A percentile compares a stretch with the other conserved stretches of the same genome.
Conservation (phyloP, 2,888 invertebrate species). For the Cephus rjabovi region DNA sequence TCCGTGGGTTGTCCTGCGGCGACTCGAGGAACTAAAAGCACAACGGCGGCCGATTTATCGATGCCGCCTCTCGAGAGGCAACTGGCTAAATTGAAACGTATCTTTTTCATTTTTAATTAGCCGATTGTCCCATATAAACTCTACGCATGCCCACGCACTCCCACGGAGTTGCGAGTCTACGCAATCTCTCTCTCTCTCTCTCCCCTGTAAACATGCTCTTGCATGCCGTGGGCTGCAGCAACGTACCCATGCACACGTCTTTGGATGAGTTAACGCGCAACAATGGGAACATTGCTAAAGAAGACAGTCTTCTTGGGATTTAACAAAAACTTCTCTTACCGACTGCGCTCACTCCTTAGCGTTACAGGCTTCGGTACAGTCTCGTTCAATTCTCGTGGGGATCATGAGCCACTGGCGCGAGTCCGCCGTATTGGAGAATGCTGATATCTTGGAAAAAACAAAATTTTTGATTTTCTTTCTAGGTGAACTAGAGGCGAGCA, state of each 20-base stretch:
- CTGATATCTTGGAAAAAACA: constrained; percentile 25
- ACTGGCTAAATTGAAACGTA: background rate
- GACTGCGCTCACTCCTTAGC: background rate
- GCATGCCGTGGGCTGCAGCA: background rate
- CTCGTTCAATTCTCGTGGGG: background rate
- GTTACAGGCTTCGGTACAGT: background rate
- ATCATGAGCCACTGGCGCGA: background rate
- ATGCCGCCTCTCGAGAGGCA: background rate
- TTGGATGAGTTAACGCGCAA: background rate
- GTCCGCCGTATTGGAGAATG: constrained; percentile 36
- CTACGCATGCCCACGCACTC: constrained; percentile 34
- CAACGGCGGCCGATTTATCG: background rate
- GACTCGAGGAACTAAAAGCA: background rate
- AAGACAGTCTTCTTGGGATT: no score
- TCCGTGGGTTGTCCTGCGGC: background rate
- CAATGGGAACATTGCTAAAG: no score
- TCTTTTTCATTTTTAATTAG: background rate
- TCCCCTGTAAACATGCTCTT: constrained; percentile 21
- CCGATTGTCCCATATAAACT: background rate
- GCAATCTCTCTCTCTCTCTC: constrained; percentile 21
- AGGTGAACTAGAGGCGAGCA: constrained; percentile 33
- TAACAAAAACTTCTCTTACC: no score
- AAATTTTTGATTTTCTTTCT: constrained; percentile 37
- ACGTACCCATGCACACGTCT: background rate
- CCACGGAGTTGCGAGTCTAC: constrained; percentile 34